Evolutionary conservation across 2,888 invertebrate species (phyloP), one percentile per base, ranked within the genome.

Genomic region (Parnassius apollo): DNA sequence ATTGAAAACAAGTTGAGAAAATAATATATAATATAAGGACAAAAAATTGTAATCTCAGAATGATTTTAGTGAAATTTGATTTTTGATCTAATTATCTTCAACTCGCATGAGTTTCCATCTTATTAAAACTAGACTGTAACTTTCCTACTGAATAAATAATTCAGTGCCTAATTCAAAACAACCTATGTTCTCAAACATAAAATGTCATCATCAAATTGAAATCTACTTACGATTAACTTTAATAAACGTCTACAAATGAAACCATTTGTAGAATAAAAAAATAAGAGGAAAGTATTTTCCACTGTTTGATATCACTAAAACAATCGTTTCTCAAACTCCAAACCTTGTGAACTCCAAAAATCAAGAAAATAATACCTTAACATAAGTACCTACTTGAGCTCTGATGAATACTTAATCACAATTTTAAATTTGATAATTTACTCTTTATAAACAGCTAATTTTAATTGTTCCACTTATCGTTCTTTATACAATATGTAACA

Each of bases 241-340:
- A 35, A 85, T 79, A 80, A 80, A 79, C 83, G 64, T 85, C 89
- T 89, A 90, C 90, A 91, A 90, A 90, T 85, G 87, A 88, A 86
- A 88, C 66, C 82, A 89, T 89, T 89, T 90, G 90, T 87, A 90
- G 90, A 85, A 81, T 91, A 91, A 87, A 91, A 91, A 91, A 91
- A 91, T 90, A 90, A 86, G 72, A 81, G 85, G 86, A 85, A 86
- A 78, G 76, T 80, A 75, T 77, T 78, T 87, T 82, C 85, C 87
- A 77, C 71, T 70, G 72, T 75, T 73, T 74, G 66, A 67, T 68
- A 68, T 70, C 63, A 70, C 66, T 70, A 60, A 66, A 51, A 56
- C 42, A 18, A 42, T 50, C 44, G 63, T 56, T 59, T 64, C 63
- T 59, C 59, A 59, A 64, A 59, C 51, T 55, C n/a, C 42, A 42